These are phyloP conservation scores for Orthosia gothica DNA, from an alignment of 2,888 invertebrate genomes.

Conservation along the genomic window DNA sequence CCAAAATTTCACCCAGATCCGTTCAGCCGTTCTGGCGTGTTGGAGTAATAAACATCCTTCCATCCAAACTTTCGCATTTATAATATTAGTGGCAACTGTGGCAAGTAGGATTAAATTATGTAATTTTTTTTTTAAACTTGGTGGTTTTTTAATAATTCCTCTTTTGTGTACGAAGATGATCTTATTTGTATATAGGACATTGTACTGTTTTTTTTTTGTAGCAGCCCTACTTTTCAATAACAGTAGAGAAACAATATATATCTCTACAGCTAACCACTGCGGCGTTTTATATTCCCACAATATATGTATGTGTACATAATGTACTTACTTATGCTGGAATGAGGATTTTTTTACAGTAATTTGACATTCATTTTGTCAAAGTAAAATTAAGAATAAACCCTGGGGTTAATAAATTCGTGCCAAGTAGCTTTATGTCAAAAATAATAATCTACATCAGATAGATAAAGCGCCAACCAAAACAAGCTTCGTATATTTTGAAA, in stretches of 20 bases:
- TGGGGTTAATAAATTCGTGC: too few species aligned
- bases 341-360: conserved; percentile 40
- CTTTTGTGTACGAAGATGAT: not conserved
- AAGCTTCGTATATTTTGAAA: conserved; percentile 3
- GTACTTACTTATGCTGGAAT: conserved; percentile 39
- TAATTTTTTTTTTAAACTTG: too few species aligned
- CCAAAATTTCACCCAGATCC: too few species aligned
- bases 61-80: too few species aligned
- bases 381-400: not conserved
- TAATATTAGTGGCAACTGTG: too few species aligned
- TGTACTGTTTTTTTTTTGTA: not conserved
- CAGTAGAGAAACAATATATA: conserved; percentile 50
- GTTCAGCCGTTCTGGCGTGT: too few species aligned
- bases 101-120: too few species aligned
- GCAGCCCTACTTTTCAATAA: conserved; percentile 59
- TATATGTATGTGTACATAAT: conserved; percentile 48
- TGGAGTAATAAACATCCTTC: too few species aligned
- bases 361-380: conserved; percentile 26
- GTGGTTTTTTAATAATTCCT: too few species aligned
- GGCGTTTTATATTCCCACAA: conserved; percentile 57
- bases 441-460: too few species aligned
- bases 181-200: not conserved
- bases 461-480: too few species aligned
- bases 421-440: too few species aligned
- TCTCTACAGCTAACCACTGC: conserved; percentile 56